Evolutionary conservation across 2,113 vertebrate species (phyloP).

Genomic region (Rhodinocichla rosea): DNA sequence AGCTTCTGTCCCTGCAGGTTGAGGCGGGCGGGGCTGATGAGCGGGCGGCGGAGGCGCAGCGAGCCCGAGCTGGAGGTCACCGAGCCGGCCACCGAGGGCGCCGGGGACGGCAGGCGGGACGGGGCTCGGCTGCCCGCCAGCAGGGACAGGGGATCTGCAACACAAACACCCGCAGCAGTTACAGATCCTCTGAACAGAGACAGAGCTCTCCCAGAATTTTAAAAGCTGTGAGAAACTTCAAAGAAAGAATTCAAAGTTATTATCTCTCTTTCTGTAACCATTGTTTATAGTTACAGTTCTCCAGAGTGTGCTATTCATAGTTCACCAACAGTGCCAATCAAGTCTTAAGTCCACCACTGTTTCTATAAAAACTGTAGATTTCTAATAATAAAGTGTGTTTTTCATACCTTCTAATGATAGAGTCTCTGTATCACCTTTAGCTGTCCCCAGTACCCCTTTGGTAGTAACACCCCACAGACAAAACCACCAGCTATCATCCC

Average conservation of each 20-base stretch:
- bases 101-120: slow-evolving; percentile 84
- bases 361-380: background rate
- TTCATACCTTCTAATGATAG: too few relatives aligned
- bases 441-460: background rate
- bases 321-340: too few relatives aligned
- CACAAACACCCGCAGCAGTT: background rate
- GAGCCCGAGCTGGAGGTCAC: slow-evolving; percentile 87
- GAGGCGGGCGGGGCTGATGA: slow-evolving; percentile 94
- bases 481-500: fast-evolving
- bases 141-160: slow-evolving; percentile 86
- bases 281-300: too few relatives aligned
- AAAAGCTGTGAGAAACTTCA: too few relatives aligned
- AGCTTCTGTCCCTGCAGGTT: slow-evolving; percentile 87
- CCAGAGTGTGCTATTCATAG: too few relatives aligned
- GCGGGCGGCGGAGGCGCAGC: slow-evolving; percentile 82
- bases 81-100: slow-evolving; percentile 85
- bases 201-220: too few relatives aligned
- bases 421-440: background rate
- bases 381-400: too few relatives aligned
- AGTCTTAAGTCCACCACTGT: too few relatives aligned
- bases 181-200: too few relatives aligned
- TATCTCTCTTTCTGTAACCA: background rate
- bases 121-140: slow-evolving; percentile 79
- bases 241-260: background rate
- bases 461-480: background rate